Conservation (phyloP, 2,888 invertebrate genomes). For the Acanthacorydalis orientalis region DNA sequence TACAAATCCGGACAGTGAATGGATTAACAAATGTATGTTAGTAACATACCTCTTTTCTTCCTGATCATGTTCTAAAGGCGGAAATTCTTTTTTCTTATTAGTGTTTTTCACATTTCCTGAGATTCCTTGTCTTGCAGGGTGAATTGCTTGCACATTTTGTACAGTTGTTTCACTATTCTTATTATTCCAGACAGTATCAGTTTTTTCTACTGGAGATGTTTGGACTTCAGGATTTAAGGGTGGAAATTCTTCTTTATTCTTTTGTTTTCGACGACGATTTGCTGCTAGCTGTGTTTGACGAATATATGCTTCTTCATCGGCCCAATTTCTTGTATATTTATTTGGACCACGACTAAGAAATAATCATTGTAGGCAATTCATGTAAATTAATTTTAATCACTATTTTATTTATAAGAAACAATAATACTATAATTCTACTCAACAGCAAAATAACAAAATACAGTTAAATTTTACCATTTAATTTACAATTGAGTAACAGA, state of each 20-base stretch:
- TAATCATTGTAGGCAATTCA: background rate
- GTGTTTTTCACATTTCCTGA: too few species aligned
- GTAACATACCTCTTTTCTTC: too few species aligned
- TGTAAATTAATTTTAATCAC: background rate
- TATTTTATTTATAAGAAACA: background rate
- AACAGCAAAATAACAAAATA: background rate
- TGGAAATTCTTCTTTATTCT: constrained; percentile 16
- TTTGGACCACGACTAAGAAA: constrained; percentile 64
- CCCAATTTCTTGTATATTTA: constrained; percentile 85
- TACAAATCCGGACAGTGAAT: too few species aligned
- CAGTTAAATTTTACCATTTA: background rate
- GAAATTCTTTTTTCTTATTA: too few species aligned
- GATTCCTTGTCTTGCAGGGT: too few species aligned
- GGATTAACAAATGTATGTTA: too few species aligned
- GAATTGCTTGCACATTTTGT: too few species aligned
- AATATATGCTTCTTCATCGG: constrained; percentile 78
- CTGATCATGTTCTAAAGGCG: too few species aligned
- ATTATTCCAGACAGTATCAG: too few species aligned
- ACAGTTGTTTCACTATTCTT: too few species aligned
- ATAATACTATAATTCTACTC: constrained; percentile 1
- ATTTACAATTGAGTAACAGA: too few species aligned
- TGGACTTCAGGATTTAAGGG: constrained; percentile 5
- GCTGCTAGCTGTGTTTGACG: constrained; percentile 28
- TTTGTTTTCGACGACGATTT: constrained; percentile 16
- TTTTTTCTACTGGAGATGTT: too few species aligned